phyloP scores from a whole-genome alignment of 2,888 invertebrate genomes.

The Tipula vernalis region DNA sequence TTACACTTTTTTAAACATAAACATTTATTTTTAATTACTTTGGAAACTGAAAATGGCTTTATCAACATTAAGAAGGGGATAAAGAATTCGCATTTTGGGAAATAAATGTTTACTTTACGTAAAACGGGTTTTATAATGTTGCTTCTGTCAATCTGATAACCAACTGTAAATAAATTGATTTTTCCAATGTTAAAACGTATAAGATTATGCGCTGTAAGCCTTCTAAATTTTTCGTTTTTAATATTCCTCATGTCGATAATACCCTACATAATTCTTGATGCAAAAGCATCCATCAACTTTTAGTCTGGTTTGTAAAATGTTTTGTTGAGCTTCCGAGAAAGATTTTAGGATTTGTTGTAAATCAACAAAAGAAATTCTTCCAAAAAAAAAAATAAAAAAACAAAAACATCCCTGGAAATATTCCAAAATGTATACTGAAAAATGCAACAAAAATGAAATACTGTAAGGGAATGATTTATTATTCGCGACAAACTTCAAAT shows the following conservation, averaged over 20 bases:
- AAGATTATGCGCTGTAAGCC: too few relatives aligned
- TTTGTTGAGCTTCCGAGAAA: background rate
- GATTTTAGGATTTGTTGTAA: background rate
- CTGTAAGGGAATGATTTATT: background rate
- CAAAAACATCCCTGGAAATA: background rate
- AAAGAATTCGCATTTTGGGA: background rate
- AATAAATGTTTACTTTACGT: background rate
- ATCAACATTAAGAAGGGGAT: background rate
- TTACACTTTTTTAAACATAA: background rate
- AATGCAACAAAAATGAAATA: background rate
- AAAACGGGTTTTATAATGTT: too few relatives aligned
- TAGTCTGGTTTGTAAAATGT: background rate
- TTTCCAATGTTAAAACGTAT: background rate
- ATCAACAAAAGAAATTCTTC: background rate
- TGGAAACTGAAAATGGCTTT: background rate
- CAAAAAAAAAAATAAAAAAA: background rate
- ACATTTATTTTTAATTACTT: background rate
- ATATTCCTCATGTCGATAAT: background rate
- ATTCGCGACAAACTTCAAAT: background rate
- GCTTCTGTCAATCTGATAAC: background rate
- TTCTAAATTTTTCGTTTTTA: background rate
- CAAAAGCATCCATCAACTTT: background rate
- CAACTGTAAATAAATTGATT: background rate
- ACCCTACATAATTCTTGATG: background rate
- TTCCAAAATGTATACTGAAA: background rate